These are phyloP conservation scores for Eudyptes chrysolophus DNA, from an alignment of 2,113 vertebrate species.

Conservation along the genomic window DNA sequence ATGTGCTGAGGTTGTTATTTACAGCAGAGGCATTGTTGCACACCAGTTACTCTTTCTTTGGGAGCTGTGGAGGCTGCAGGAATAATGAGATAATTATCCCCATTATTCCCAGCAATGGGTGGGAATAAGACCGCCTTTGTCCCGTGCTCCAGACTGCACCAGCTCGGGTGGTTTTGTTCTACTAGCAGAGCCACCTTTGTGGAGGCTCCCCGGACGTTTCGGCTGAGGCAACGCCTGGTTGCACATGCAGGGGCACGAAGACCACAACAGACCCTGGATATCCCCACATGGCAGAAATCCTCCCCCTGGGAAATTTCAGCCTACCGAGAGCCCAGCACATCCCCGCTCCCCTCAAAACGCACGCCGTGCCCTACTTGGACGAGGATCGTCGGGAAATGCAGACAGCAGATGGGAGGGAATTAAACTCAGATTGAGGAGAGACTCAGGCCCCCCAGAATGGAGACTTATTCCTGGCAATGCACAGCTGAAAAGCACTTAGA, in stretches of 20 bases:
- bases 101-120: not conserved
- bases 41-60: conserved; percentile 14
- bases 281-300: not conserved
- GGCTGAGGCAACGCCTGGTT: not conserved
- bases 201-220: accelerated
- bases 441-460: conserved; percentile 46
- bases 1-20: conserved; percentile 29
- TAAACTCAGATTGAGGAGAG: conserved; percentile 70
- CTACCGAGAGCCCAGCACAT: not conserved
- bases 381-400: conserved; percentile 65
- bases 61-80: conserved; percentile 33
- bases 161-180: not conserved
- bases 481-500: conserved; percentile 45
- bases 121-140: conserved; percentile 45
- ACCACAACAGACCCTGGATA: not conserved
- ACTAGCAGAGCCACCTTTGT: not conserved
- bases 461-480: conserved; percentile 53
- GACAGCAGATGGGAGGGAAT: conserved; percentile 80
- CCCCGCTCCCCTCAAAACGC: not conserved
- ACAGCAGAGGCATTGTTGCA: conserved; percentile 61
- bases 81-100: conserved; percentile 63
- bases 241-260: accelerated
- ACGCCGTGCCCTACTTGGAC: conserved; percentile 54
- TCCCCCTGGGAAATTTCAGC: not conserved
- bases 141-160: not conserved